These are phyloP conservation scores for Melanostoma scalare DNA, from an alignment of 2,888 invertebrate species.

Conservation along the genomic window DNA sequence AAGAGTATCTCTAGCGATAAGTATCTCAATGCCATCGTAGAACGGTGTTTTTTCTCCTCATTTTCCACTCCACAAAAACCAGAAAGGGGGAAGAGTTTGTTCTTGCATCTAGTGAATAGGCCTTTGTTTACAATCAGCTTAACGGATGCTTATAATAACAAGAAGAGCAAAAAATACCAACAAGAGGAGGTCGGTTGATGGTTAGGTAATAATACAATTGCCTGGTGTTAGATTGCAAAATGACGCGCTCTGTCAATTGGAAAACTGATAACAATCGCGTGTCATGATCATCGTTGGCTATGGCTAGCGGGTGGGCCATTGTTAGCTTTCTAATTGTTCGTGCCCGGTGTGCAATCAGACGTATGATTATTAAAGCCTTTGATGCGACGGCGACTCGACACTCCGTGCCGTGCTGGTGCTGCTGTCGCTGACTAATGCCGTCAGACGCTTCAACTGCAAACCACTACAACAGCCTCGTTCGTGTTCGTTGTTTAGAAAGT, in stretches of 20 bases:
- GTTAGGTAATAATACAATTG: slow-evolving; percentile 29
- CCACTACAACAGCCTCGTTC: too few relatives aligned
- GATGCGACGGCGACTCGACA: too few relatives aligned
- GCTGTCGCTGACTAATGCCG: too few relatives aligned
- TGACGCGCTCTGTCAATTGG: slow-evolving; percentile 28
- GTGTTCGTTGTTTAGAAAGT: slow-evolving; percentile 9
- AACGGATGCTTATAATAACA: slow-evolving; percentile 14
- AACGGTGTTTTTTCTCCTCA: not conserved
- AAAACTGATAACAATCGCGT: slow-evolving; percentile 19
- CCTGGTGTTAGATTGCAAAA: slow-evolving; percentile 26
- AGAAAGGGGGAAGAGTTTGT: slow-evolving; percentile 1
- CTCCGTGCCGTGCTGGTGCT: too few relatives aligned
- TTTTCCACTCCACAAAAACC: not conserved
- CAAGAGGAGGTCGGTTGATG: not conserved
- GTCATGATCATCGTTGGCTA: not conserved
- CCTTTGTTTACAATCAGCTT: slow-evolving; percentile 13
- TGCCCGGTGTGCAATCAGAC: slow-evolving; percentile 5
- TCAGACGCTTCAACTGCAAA: too few relatives aligned
- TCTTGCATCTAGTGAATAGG: slow-evolving; percentile 11
- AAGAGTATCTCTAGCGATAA: slow-evolving; percentile 8
- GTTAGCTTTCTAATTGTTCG: not conserved
- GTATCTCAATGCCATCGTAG: slow-evolving; percentile 15
- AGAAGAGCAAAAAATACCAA: not conserved
- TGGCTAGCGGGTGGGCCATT: not conserved
- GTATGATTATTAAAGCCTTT: not conserved